Conservation (phyloP, 2,797 vertebrate genomes). For the Etheostoma perlongum region DNA sequence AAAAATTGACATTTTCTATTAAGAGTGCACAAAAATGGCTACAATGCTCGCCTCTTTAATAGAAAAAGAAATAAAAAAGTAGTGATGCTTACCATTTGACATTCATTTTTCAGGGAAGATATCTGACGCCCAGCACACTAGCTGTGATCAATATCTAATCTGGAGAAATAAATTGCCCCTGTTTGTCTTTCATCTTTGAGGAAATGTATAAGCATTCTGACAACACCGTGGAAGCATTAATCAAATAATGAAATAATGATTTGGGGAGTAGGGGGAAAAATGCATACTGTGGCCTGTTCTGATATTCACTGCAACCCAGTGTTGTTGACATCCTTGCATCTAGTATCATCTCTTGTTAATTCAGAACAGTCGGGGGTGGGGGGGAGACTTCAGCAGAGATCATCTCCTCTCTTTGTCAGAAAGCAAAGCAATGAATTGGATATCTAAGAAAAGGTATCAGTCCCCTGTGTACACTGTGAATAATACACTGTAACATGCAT, state of each 20-base stretch:
- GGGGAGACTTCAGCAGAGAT: slow-evolving; percentile 73
- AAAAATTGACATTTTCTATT: slow-evolving; percentile 46
- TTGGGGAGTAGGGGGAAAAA: slow-evolving; percentile 49
- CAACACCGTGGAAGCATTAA: slow-evolving; percentile 83
- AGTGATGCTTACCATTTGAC: slow-evolving; percentile 73
- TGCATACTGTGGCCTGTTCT: slow-evolving; percentile 58
- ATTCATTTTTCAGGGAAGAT: slow-evolving; percentile 85
- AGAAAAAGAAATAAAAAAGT: slow-evolving; percentile 49
- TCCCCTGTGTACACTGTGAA: slow-evolving; percentile 83
- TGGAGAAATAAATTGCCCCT: slow-evolving; percentile 88
- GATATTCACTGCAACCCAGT: slow-evolving; percentile 73
- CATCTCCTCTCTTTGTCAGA: slow-evolving; percentile 81
- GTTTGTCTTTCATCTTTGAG: slow-evolving; percentile 88
- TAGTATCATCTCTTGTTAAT: slow-evolving; percentile 78
- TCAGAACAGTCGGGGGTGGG: slow-evolving; percentile 51
- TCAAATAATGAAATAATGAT: slow-evolving; percentile 86
- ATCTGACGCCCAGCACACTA: slow-evolving; percentile 81
- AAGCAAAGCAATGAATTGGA: slow-evolving; percentile 78
- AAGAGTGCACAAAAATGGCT: slow-evolving; percentile 20
- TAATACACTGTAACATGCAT: slow-evolving; percentile 82
- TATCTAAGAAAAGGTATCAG: slow-evolving; percentile 85
- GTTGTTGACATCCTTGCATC: slow-evolving; percentile 79
- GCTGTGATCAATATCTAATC: slow-evolving; percentile 90
- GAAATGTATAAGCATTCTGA: slow-evolving; percentile 86
- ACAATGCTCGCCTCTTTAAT: slow-evolving; percentile 24